phyloP scores from a whole-genome alignment of 1,140 invertebrate species.

The Periplaneta americana region DNA sequence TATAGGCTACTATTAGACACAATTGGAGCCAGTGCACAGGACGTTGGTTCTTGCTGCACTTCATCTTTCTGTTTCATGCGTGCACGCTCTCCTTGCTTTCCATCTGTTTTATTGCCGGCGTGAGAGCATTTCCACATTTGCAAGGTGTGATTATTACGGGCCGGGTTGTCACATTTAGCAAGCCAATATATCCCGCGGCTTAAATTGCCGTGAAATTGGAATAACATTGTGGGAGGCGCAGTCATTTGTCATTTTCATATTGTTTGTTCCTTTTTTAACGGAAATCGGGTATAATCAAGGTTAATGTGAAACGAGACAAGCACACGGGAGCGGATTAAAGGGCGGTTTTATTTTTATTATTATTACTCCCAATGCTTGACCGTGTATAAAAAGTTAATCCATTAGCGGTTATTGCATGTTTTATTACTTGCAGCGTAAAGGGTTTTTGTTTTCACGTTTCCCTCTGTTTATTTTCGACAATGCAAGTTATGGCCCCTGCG shows the following conservation, averaged over 20 bases:
- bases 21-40: no score
- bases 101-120: no score
- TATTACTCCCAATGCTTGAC: neutral
- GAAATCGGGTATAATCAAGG: neutral
- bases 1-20: no score
- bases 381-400: neutral
- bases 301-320: neutral
- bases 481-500: no score
- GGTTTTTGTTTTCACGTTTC: neutral
- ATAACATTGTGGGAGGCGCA: neutral
- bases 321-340: neutral
- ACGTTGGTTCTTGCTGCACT: no score
- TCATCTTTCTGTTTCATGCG: no score
- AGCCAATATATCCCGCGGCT: neutral
- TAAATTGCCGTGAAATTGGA: neutral
- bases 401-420: neutral
- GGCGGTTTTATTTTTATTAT: neutral
- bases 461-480: no score
- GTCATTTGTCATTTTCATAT: neutral
- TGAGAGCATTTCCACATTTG: no score
- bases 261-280: neutral
- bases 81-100: no score
- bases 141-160: no score
- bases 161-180: neutral
- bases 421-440: neutral